Evolutionary conservation across 2,888 invertebrate genomes (phyloP), one percentile per base, ranked within the genome.

Genomic region (Galerucella calmariensis): DNA sequence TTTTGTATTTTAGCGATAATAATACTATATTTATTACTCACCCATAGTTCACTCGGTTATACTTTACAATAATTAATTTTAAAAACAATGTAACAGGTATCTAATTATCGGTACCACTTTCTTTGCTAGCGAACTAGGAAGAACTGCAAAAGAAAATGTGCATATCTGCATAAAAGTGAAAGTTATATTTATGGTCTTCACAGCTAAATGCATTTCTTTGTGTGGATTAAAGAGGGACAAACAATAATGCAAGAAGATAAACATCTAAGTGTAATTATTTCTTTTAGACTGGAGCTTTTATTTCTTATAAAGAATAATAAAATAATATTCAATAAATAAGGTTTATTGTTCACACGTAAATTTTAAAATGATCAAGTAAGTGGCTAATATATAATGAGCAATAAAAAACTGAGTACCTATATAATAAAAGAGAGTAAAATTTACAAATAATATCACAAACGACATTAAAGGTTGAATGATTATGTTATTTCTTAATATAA

Each of bases 61-160:
- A 53, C 8, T 53, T 53, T n/a, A n/a, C n/a, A 53, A 53, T 14
- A n/a, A n/a, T n/a, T 53, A 6, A 14, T 53, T 35, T 53, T n/a
- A 53, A 4, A 8, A 53, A 53, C 16, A 53, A 53, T 53, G 53
- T 14, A 16, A 0, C 2, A 8, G 5, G 6, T 2, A 8, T 4
- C 0, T 53, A n/a, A 53, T 53, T 53, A 53, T n/a, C n/a, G n/a
- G 16, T 56, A 56, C 27, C 20, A 67, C 67, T 53, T 67, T 67
- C 67, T 67, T 56, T 56, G 56, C 27, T 41, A 67, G 14, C n/a
- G 67, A 27, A 67, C 56, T 67, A 56, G 67, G 56, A 67, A 67
- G 67, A 20, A 67, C 53, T 67, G 67, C 10, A 12, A 35, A 48
- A 41, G 16, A n/a, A 16, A 56, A 24, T 27, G 14, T 53, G 53